These are phyloP conservation scores for Drosophila atripex DNA, from an alignment of 2,888 invertebrate genomes.

Conservation along the genomic window DNA sequence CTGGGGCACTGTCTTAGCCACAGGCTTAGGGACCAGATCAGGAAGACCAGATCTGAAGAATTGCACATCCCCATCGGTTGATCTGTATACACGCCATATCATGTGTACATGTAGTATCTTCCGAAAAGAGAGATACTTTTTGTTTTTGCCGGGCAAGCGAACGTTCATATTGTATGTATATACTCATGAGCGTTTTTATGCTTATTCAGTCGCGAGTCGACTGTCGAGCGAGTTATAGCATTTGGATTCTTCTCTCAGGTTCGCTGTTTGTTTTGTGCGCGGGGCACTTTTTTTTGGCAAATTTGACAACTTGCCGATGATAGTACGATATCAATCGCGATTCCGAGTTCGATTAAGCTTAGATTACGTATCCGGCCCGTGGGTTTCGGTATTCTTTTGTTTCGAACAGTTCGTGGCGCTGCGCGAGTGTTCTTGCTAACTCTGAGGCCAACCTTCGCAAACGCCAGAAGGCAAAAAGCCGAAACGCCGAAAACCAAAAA, in stretches of 20 bases:
- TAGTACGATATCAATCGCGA: constrained; percentile 2
- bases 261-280: constrained; percentile 50
- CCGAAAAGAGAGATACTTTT: constrained; percentile 2
- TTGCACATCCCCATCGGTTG: not conserved
- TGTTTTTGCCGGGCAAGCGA: not conserved
- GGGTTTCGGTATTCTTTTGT: not conserved
- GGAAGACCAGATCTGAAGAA: not conserved
- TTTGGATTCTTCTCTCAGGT: constrained; percentile 24
- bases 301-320: constrained; percentile 6
- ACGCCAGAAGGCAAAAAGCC: constrained; percentile 7
- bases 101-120: not conserved
- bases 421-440: constrained; percentile 25
- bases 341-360: not conserved
- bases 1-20: constrained; percentile 1
- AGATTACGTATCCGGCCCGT: constrained; percentile 2
- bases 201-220: constrained; percentile 53
- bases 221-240: constrained; percentile 53
- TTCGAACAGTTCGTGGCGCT: not conserved
- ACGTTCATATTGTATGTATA: not conserved
- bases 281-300: constrained; percentile 26
- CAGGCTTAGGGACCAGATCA: not conserved
- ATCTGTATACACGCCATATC: not conserved
- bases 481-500: constrained; percentile 12
- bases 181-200: constrained; percentile 2
- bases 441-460: constrained; percentile 39